Evolutionary conservation across 1,140 invertebrate species (phyloP), one percentile per base, ranked within the genome.

Genomic region (Apocrypta bakeri): DNA sequence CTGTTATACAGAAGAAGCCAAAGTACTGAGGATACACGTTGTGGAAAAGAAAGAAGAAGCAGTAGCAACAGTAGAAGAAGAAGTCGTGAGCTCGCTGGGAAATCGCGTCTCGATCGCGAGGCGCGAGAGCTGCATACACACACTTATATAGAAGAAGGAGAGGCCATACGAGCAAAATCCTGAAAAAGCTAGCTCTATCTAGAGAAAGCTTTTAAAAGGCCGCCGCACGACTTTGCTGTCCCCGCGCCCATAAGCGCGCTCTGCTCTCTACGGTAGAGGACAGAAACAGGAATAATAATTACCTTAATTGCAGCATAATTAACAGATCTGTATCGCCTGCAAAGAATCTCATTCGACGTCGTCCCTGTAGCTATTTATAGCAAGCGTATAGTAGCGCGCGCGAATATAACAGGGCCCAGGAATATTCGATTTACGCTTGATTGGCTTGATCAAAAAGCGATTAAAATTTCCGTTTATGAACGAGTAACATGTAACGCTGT

Each of bases 51-150:
- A 29, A 61, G 40, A 40, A 69, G 84, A 82, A 64, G 77, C 84
- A 84, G 84, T 69, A 29, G 84, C 83, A 29, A 81, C 76, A 81
- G 85, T 85, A 83, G 78, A 82, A 85, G 86, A 87, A 84, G 72
- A 85, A 87, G 79, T 86, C 83, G 81, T 82, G 80, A 82, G 72
- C 27, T 69, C 61, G 63, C 71, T 48, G 72, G 33, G 61, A 75
- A 81, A 75, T 74, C 79, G 79, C 72, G 79, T 72, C 42, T 37
- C 61, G 79, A 81, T 81, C 79, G 33, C 69, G 61, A 66, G 79
- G 68, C 31, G 68, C 29, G 56, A 73, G 79, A 29, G 69, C 21
- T 1, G 29, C 29, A 42, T 37, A 27, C 9, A 4, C n/a, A 33
- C 56, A 37, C 68, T 29, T 64, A 64, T 31, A 64, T 24, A 69